Evolutionary conservation across 2,113 vertebrate genomes (phyloP), one percentile per base, ranked within the genome.

Genomic region (Rhabdomys dilectus): DNA sequence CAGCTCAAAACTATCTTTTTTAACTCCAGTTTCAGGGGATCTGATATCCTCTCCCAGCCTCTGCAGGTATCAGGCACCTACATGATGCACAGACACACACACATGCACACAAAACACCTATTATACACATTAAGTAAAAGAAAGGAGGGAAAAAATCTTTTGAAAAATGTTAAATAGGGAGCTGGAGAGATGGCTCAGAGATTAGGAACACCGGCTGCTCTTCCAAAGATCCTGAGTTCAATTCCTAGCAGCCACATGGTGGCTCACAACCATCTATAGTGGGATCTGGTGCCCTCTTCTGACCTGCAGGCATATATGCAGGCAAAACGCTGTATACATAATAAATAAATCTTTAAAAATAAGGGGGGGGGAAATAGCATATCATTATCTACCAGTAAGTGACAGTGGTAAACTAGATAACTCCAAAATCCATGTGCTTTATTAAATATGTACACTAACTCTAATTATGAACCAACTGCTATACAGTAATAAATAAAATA

Each of bases 401-500:
- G 21, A 19, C 34, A 76, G 36, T 89, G 60, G 10, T 53, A 94
- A 48, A 90, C 12, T 48, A 26, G 73, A 36, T 70, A 45, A 91
- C 16, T 95, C 31, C 3, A 86, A 94, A 91, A 78, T 77, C 68
- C 60, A 87, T 5, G 10, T 51, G 84, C 31, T 60, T 60, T 60
- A 36, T 19, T 96, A 92, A 92, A 56, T 56, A 92, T 53, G 64
- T 24, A 89, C 29, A 64, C 6, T 91, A 94, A 36, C 26, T 85
- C 51, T 91, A 91, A 88, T 87, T 87, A 93, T 58, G 53, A 2
- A 64, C n/a, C 72, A 91, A 93, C 42, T 62, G 36, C 34, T 82
- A 94, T 92, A 11, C 89, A 93, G 86, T 45, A 66, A 51, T 19
- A 91, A 60, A 94, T 19, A 90, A 64, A 93, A 88, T 3, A 94